phyloP scores from a whole-genome alignment of 2,888 invertebrate species.

The Masnerella sp. region DNA sequence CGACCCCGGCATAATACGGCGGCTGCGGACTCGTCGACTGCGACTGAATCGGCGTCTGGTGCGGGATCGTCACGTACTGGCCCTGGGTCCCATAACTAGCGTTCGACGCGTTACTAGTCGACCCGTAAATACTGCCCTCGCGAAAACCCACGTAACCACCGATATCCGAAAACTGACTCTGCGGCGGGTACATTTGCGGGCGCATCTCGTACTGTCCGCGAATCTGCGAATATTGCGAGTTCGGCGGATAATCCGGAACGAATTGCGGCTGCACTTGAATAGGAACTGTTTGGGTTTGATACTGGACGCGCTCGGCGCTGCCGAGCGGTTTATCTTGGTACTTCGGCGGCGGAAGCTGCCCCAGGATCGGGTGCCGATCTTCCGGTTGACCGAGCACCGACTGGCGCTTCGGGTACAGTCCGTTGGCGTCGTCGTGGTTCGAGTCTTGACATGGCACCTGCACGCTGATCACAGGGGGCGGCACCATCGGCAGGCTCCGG shows the following conservation, averaged over 20 bases:
- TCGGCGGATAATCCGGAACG: slow-evolving; percentile 69
- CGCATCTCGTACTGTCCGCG: slow-evolving; percentile 71
- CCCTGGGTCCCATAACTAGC: slow-evolving; percentile 69
- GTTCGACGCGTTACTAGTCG: slow-evolving; percentile 64
- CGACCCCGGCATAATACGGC: slow-evolving; percentile 70
- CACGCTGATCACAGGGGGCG: slow-evolving; percentile 41
- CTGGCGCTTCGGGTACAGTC: slow-evolving; percentile 67
- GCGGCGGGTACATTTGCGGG: slow-evolving; percentile 70
- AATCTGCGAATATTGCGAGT: slow-evolving; percentile 71
- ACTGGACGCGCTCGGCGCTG: slow-evolving; percentile 66
- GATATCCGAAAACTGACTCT: slow-evolving; percentile 69
- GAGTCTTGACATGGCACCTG: slow-evolving; percentile 28
- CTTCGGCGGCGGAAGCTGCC: slow-evolving; percentile 68
- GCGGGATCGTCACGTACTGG: slow-evolving; percentile 72
- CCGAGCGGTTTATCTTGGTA: slow-evolving; percentile 66
- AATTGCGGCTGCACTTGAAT: slow-evolving; percentile 74
- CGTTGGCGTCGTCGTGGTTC: slow-evolving; percentile 28
- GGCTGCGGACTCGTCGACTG: slow-evolving; percentile 73
- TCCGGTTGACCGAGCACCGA: slow-evolving; percentile 67
- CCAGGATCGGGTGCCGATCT: slow-evolving; percentile 69
- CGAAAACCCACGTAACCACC: slow-evolving; percentile 72
- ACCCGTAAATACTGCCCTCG: slow-evolving; percentile 69
- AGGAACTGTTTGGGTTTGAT: slow-evolving; percentile 72
- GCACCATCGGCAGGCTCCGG: slow-evolving; percentile 62
- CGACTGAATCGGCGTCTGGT: slow-evolving; percentile 68